Evolutionary conservation across 2,888 invertebrate species (phyloP), one percentile per base, ranked within the genome.

Genomic region (Dryococelus australis): DNA sequence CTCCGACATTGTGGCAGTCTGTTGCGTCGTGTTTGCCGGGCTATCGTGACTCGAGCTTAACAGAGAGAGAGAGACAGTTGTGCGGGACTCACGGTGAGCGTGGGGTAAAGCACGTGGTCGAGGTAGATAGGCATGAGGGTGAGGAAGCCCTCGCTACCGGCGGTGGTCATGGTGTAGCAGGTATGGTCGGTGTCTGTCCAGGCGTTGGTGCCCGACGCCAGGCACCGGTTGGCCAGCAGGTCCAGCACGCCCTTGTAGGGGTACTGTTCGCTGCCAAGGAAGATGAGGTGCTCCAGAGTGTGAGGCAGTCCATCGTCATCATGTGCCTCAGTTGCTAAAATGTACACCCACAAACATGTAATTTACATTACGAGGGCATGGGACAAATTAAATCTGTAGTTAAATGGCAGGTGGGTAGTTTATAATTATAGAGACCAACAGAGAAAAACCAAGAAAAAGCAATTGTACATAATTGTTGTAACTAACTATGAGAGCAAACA

Each of bases 271-370:
- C 98, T 98, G 0, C 98, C 98, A 92, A 98, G 93, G 92, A 98
- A 98, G 86, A 98, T 95, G 20, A 98, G 94, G 93, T 98, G 98
- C 91, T 98, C 98, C 92, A 98, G 93, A 0, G 98, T 98, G 91
- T 98, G 98, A 0, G 98, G 98, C 87, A 98, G 92, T 4, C 98
- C 98, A 93, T 98, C 98, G 92, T 98, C 97, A 91, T 97, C 97
- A 91, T 96, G 95, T 0, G 98, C 97, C 93, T 98, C 98, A 9
- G 98, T 98, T 13, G 97, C 98, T 35, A 35, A 35, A 35, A 35
- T 98, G 91, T 85, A 35, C 16, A 83, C 24, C 13, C 28, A 83
- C 83, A 83, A 0, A 83, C 35, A 35, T 35, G 35, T 35, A 35
- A 35, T 35, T 35, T 35, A 35, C 35, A 35, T 35, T 35, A 35